A percentile compares a stretch with the other conserved stretches of the same genome.
phyloP scores from a whole-genome alignment of 2,797 vertebrate species.

The Lophotriccus pileatus region DNA sequence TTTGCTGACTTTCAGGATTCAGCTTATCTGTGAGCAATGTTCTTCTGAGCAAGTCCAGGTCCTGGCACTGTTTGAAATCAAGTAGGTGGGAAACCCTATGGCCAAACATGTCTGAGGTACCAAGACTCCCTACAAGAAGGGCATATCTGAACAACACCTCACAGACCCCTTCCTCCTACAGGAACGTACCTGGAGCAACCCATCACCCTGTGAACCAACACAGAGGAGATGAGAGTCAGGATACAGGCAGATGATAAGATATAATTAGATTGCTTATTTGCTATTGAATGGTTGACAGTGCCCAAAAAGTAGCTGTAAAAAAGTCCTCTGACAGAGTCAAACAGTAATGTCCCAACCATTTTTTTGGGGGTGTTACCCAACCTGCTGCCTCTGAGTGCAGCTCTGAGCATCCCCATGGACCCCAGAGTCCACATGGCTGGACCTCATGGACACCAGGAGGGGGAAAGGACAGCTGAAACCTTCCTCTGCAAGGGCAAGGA shows the following conservation, averaged over 20 bases:
- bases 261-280: background rate
- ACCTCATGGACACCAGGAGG: background rate
- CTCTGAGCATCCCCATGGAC: background rate
- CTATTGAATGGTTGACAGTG: background rate
- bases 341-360: background rate
- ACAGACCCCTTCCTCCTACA: background rate
- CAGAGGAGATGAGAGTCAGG: background rate
- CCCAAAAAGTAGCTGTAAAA: background rate
- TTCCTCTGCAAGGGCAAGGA: background rate
- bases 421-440: accelerated
- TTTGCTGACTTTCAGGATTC: background rate
- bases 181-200: background rate
- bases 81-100: background rate
- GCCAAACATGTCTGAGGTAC: background rate
- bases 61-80: background rate
- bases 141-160: background rate
- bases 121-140: background rate
- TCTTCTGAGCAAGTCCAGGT: background rate
- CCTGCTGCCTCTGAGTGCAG: background rate
- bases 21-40: background rate
- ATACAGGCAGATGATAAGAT: background rate
- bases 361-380: background rate
- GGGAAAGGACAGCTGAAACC: background rate
- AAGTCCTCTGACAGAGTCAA: background rate
- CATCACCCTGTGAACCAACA: background rate